Evolutionary conservation across 2,113 vertebrate species (phyloP).

Genomic region (Trochalopteron elliotii): DNA sequence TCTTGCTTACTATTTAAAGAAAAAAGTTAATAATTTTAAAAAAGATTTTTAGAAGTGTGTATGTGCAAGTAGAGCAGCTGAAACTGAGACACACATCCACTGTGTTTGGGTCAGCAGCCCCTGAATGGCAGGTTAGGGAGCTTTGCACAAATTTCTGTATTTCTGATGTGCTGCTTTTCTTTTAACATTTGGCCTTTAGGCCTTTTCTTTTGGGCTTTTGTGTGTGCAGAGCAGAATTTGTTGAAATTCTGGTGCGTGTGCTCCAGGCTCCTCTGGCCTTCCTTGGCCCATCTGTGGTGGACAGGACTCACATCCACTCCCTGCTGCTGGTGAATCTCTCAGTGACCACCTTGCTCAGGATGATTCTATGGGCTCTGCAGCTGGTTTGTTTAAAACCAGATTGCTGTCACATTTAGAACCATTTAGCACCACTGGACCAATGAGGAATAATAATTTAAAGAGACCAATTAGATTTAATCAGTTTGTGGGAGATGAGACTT

Average conservation of each 20-base stretch:
- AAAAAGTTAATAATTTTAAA: background rate
- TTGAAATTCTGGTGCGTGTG: background rate
- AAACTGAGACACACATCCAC: rapidly evolving
- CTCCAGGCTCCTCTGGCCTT: background rate
- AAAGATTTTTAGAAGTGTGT: background rate
- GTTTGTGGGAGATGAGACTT: constrained; percentile 36
- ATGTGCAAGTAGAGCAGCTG: background rate
- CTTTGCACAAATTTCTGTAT: rapidly evolving
- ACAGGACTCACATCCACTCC: background rate
- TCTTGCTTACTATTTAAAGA: background rate
- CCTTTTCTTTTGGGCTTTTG: background rate
- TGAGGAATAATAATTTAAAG: constrained; percentile 19
- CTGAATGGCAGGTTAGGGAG: background rate
- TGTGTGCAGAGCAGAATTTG: background rate
- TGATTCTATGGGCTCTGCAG: constrained; percentile 48
- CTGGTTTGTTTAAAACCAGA: constrained; percentile 57
- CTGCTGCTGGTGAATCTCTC: constrained; percentile 13
- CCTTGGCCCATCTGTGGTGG: background rate
- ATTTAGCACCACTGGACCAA: constrained; percentile 21
- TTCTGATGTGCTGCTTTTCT: background rate
- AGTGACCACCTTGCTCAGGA: background rate
- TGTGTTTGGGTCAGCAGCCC: background rate
- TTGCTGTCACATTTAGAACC: constrained; percentile 50
- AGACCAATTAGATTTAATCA: constrained; percentile 32
- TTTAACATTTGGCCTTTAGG: background rate